phyloP scores from a whole-genome alignment of 53 echinoderm and acorn worm species.

The Arbacia lixula region DNA sequence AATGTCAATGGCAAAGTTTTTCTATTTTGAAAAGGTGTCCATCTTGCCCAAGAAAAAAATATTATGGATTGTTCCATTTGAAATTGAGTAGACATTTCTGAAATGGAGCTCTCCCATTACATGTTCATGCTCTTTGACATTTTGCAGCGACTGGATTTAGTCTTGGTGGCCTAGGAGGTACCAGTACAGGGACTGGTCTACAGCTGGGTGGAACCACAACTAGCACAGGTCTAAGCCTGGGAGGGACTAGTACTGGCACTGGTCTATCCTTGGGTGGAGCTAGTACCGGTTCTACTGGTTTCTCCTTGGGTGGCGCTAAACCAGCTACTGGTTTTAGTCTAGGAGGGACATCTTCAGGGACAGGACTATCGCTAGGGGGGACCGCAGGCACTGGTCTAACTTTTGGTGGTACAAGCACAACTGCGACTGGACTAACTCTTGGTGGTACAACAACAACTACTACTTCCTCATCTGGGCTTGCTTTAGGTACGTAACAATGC shows the following conservation, averaged over 20 bases:
- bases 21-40: too few relatives aligned
- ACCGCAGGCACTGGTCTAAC: conserved; percentile 32
- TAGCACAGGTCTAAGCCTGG: conserved; percentile 35
- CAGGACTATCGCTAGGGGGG: conserved; percentile 44
- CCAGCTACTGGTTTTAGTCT: conserved; percentile 49
- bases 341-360: conserved; percentile 20
- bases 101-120: too few relatives aligned
- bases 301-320: conserved; percentile 1
- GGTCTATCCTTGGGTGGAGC: conserved; percentile 38
- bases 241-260: conserved; percentile 22
- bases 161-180: too few relatives aligned
- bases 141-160: too few relatives aligned
- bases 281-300: conserved; percentile 1
- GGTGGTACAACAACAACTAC: conserved; percentile 44
- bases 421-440: conserved; percentile 58
- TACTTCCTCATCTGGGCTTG: conserved; percentile 35
- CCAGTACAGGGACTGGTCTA: conserved; percentile 31
- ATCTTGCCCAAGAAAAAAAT: too few relatives aligned
- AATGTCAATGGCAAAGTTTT: too few relatives aligned
- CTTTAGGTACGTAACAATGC: conserved; percentile 31
- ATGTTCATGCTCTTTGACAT: too few relatives aligned
- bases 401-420: conserved; percentile 32
- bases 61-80: too few relatives aligned
- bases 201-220: conserved; percentile 7
- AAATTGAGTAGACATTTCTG: too few relatives aligned